phyloP scores from a whole-genome alignment of 2,888 invertebrate species.

The Lithosia quadra region DNA sequence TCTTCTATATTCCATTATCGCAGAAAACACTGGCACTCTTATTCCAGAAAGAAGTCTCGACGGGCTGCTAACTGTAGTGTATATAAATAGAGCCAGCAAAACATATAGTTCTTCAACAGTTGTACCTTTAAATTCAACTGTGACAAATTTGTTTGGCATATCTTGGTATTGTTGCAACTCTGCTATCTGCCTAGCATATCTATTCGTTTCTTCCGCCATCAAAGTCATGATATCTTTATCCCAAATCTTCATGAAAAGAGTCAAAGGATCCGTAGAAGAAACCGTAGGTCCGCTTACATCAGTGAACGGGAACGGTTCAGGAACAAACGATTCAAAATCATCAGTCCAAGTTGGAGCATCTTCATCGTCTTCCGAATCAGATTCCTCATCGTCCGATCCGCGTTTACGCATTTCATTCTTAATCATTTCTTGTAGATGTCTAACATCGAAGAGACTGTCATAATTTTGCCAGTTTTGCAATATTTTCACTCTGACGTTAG shows the following conservation, averaged over 20 bases:
- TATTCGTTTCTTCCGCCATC: slow-evolving; percentile 17
- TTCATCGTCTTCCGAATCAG: neutral
- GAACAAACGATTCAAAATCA: slow-evolving; percentile 8
- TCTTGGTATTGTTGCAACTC: neutral
- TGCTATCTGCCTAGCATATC: slow-evolving; percentile 7
- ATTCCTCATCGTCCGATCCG: neutral
- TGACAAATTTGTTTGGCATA: neutral
- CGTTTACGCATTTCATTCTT: neutral
- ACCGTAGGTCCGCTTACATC: slow-evolving; percentile 8
- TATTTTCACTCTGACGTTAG: neutral
- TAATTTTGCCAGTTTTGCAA: neutral
- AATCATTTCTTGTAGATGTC: neutral
- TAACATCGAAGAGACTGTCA: neutral
- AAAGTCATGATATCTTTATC: slow-evolving; percentile 16
- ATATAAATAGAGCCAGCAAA: neutral
- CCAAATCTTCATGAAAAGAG: slow-evolving; percentile 14
- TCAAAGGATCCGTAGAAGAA: slow-evolving; percentile 11
- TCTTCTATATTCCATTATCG: slow-evolving; percentile 10
- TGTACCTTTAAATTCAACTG: slow-evolving; percentile 7
- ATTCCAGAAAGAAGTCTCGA: too few relatives aligned
- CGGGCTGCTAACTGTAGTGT: neutral
- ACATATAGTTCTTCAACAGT: slow-evolving; percentile 15
- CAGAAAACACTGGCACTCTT: neutral
- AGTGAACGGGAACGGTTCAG: slow-evolving; percentile 9
- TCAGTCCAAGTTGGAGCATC: slow-evolving; percentile 7